Conservation (phyloP, 2,888 invertebrate genomes). For the Ophion obscuratus region DNA sequence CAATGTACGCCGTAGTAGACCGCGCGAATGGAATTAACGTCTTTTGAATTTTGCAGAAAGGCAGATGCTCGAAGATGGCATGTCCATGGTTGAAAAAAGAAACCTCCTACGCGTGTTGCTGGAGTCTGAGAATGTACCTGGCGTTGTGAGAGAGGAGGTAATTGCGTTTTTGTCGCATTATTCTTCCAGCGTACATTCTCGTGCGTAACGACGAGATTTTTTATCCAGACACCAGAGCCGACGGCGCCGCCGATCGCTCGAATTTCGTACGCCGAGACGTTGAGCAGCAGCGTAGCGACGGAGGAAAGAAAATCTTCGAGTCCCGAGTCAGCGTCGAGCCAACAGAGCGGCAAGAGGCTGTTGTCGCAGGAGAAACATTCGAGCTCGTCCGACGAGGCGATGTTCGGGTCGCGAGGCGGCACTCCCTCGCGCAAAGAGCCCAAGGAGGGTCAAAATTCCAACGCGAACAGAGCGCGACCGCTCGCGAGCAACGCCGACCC, state of each 20-base stretch:
- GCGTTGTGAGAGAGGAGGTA: constrained; percentile 7
- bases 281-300: neutral
- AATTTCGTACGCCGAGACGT: neutral
- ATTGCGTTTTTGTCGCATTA: neutral
- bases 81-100: constrained; percentile 71
- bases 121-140: constrained; percentile 65
- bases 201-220: neutral
- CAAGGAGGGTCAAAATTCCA: neutral
- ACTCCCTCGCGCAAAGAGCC: neutral
- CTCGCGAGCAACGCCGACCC: neutral
- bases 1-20: neutral
- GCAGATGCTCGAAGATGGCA: constrained; percentile 71
- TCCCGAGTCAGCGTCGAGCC: constrained; percentile 19
- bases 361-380: constrained; percentile 16
- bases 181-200: neutral
- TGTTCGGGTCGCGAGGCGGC: too few relatives aligned
- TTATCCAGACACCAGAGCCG: constrained; percentile 31
- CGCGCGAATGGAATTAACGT: neutral
- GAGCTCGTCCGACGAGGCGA: neutral
- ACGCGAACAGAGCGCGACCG: neutral
- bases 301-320: constrained; percentile 24
- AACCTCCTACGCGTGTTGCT: constrained; percentile 65
- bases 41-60: constrained; percentile 67
- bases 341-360: neutral
- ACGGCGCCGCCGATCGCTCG: neutral